Base-by-base conservation (phyloP, 2,888 invertebrate species). In the Chymomyza amoena region DNA sequence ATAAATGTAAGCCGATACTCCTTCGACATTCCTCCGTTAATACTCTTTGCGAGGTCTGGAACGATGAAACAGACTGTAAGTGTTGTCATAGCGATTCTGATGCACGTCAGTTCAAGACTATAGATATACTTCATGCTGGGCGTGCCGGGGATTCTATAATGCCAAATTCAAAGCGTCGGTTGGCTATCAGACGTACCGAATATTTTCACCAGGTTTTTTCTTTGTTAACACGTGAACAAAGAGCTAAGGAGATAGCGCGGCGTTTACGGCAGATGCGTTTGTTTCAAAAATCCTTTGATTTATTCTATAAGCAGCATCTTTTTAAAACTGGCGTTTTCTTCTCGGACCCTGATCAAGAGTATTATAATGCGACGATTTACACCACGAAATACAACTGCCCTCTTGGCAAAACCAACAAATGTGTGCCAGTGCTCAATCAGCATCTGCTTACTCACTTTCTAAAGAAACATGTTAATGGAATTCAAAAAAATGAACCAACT, bases 391-490 rank as follows among this genome's bases (percentile, higher is more conserved):
- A 36, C 6, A 0, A 4, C 3, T 81, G 81, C 18, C 77, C 84
- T 0, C 20, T 74, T 51, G 4, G 51, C 39, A n/a, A 25, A 2
- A 0, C 2, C 6, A 0, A 1, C 0, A 10, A 6, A 0, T 82
- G 85, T 51, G 6, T 67, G 1, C 2, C 10, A 0, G 0, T 80
- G 15, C 6, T 18, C 0, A 68, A 64, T 16, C 65, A 68, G 4
- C 13, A 60, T 0, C 20, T 80, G n/a, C 36, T 82, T 18, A 16
- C 57, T 0, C 82, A 82, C 64, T 77, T 70, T 4, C 9, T 82
- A 0, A 3, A 15, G 0, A 1, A 18, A 0, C 83, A 82, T 28
- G 20, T 70, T 6, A 52, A 18, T 32, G 6, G 32, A 0, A 63
- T 65, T 15, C 45, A 60, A 7, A 0, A 70, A 68, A 0, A 2